Evolutionary conservation across 1,140 invertebrate genomes (phyloP), one percentile per base, ranked within the genome.

Genomic region (Drosophila kepulauana): DNA sequence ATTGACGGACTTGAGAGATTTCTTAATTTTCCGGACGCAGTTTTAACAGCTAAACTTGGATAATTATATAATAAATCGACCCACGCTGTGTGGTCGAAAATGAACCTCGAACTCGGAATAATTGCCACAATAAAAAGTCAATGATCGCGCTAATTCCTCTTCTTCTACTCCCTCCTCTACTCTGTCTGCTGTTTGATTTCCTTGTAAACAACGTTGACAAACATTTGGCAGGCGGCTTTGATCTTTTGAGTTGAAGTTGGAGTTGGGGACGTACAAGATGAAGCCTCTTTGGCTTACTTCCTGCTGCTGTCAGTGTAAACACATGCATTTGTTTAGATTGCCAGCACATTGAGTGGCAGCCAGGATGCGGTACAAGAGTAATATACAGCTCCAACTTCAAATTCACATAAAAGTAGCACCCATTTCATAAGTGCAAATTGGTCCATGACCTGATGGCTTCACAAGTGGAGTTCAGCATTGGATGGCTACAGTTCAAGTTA

Each of bases 141-240:
- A 69, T 74, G 71, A 69, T 76, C 74, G 62, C 48, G 13, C 8
- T 38, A n/a, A 10, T 15, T 61, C 16, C 48, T 30, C 15, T 11
- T 20, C 41, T 13, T 11, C 28, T 48, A 8, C n/a, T 38, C 35
- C 16, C 65, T 35, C 48, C 25, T 56, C 58, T 13, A 25, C 15
- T 28, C 38, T 41, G 63, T 35, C 54, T 13, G 54, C 64, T 82
- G 73, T 87, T 79, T 87, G 84, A 75, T 80, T 87, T 88, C 69
- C 78, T 66, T 73, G 80, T 88, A 87, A 88, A 86, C 82, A 86
- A 64, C 63, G 84, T 87, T 87, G 84, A 87, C 84, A 87, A 64
- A 72, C 52, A 65, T 56, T 59, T 61, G 65, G 62, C 51, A 74
- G 80, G 41, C 28, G 49, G 78, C 69, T 67, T 81, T 85, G 81